These are phyloP conservation scores for Turritopsis dohrnii DNA, from an alignment of 30 jellyfish, hydroid and myxozoan species.

Conservation along the genomic window DNA sequence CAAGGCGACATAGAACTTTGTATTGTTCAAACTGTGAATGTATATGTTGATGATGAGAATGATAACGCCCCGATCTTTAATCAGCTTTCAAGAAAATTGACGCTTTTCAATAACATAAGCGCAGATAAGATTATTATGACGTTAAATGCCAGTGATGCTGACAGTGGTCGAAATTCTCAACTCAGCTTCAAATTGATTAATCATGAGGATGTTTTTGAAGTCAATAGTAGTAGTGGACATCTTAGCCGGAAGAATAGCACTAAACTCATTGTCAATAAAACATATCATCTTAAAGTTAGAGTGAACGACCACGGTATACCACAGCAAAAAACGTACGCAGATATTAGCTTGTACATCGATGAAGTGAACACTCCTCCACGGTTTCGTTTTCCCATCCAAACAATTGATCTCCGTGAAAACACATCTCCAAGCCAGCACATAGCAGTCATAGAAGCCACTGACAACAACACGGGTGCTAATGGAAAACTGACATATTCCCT, in stretches of 20 bases:
- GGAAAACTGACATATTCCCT: not conserved
- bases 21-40: not conserved
- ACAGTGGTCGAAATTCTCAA: conserved; percentile 14
- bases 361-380: conserved; percentile 18
- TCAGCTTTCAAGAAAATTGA: not conserved
- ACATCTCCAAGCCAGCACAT: not conserved
- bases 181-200: not conserved
- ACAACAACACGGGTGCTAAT: not conserved
- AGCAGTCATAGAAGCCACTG: not conserved
- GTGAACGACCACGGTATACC: conserved; percentile 21
- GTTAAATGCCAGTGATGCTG: conserved; percentile 15
- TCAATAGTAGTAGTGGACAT: not conserved
- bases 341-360: not conserved
- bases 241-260: not conserved
- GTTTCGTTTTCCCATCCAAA: too few relatives aligned
- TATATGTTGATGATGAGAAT: not conserved
- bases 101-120: not conserved
- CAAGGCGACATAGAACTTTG: not conserved
- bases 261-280: not conserved
- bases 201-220: not conserved
- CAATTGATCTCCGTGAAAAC: not conserved
- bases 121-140: not conserved
- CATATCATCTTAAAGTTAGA: not conserved
- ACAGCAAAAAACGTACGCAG: not conserved
- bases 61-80: conserved; percentile 21